Evolutionary conservation across 1,140 invertebrate genomes (phyloP).

Genomic region (Cataglyphis hispanica): DNA sequence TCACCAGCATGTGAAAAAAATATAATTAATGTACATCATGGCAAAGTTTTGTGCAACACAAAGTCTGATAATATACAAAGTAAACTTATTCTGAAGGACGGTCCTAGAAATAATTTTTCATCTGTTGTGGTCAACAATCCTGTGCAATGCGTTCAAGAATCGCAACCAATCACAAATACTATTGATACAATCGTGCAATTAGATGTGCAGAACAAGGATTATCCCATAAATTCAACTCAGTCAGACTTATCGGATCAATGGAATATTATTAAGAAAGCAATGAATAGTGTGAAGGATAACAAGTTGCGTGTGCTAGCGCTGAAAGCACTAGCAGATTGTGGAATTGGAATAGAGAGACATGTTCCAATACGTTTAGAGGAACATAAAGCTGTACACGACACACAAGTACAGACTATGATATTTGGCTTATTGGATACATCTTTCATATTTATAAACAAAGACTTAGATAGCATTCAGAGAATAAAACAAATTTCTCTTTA

Average conservation of each 20-base stretch:
- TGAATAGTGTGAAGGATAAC: constrained; percentile 70
- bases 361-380: constrained; percentile 54
- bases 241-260: constrained; percentile 39
- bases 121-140: neutral
- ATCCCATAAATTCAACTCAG: neutral
- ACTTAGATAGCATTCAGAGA: constrained; percentile 47
- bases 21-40: neutral
- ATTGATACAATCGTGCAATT: neutral
- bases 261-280: constrained; percentile 71
- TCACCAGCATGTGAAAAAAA: neutral
- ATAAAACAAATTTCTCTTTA: constrained; percentile 48
- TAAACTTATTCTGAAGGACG: neutral
- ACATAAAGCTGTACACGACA: constrained; percentile 66
- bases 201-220: neutral
- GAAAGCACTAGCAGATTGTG: constrained; percentile 71
- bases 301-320: constrained; percentile 69
- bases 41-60: neutral
- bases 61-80: neutral
- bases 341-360: constrained; percentile 64
- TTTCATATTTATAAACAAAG: constrained; percentile 67
- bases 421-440: constrained; percentile 71
- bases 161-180: neutral
- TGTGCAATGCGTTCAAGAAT: neutral
- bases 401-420: constrained; percentile 70
- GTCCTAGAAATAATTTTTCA: neutral